Evolutionary conservation across 2,888 invertebrate species (phyloP).

Genomic region (Escarpia spicata): DNA sequence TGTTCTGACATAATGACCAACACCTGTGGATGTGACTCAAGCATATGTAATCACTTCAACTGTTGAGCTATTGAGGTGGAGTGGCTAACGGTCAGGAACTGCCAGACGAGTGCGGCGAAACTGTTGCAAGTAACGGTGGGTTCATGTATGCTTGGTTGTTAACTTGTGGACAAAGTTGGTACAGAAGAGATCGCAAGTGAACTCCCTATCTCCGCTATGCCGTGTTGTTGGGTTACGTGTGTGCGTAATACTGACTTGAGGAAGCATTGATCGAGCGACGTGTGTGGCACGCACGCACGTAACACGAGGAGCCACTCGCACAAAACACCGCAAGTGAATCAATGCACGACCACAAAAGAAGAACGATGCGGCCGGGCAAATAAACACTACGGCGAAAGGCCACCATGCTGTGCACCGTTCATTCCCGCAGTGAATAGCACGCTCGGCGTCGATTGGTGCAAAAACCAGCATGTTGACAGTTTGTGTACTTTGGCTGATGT

Average conservation of each 20-base stretch:
- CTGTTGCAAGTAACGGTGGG: neutral
- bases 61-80: neutral
- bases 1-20: neutral
- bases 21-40: conserved; percentile 6
- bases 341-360: neutral
- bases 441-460: neutral
- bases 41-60: neutral
- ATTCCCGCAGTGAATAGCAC: neutral
- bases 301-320: neutral
- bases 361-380: neutral
- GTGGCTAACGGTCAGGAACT: neutral
- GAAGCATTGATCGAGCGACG: neutral
- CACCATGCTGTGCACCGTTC: neutral
- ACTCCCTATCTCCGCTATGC: neutral
- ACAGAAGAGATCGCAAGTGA: neutral
- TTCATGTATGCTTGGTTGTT: neutral
- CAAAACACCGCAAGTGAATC: conserved; percentile 12
- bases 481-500: neutral
- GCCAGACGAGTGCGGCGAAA: neutral
- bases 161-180: neutral
- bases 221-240: neutral
- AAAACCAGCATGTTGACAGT: conserved; percentile 6
- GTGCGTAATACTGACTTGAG: neutral
- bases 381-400: neutral
- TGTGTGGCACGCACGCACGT: neutral